These are phyloP conservation scores for Phyllopteryx taeniolatus DNA, from an alignment of 2,113 vertebrate species.

Conservation along the genomic window DNA sequence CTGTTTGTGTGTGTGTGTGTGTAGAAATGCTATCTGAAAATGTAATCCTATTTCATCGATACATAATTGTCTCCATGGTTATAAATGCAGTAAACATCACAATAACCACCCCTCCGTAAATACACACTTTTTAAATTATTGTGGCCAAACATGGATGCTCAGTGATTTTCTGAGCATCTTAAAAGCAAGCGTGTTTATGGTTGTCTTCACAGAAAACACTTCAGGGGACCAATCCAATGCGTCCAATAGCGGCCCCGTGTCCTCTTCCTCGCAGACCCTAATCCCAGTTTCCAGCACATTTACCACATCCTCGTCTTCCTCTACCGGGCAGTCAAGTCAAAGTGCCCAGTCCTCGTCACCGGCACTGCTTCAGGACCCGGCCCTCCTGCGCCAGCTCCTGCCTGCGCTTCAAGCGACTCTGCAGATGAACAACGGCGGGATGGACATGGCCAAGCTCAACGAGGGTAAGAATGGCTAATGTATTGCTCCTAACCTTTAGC, in stretches of 20 bases:
- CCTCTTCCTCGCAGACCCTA: constrained; percentile 79
- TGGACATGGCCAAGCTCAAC: constrained; percentile 97
- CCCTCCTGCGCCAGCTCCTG: constrained; percentile 92
- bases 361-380: constrained; percentile 93
- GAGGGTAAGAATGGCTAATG: constrained; percentile 79
- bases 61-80: too few relatives aligned
- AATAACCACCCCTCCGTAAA: too few relatives aligned
- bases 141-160: too few relatives aligned
- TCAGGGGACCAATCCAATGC: constrained; percentile 82
- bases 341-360: constrained; percentile 86
- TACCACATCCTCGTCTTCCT: constrained; percentile 67
- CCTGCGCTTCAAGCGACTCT: constrained; percentile 95
- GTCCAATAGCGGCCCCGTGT: constrained; percentile 75
- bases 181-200: neutral
- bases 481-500: neutral
- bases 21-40: too few relatives aligned
- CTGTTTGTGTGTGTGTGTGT: too few relatives aligned
- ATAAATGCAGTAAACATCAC: too few relatives aligned
- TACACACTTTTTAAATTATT: too few relatives aligned
- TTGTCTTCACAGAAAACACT: constrained; percentile 77
- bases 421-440: constrained; percentile 94
- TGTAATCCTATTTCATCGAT: too few relatives aligned
- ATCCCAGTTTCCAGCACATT: constrained; percentile 65
- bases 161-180: neutral
- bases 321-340: constrained; percentile 80